These are phyloP conservation scores for Phragmatobia fuliginosa DNA, from an alignment of 2,888 invertebrate species.

Conservation along the genomic window DNA sequence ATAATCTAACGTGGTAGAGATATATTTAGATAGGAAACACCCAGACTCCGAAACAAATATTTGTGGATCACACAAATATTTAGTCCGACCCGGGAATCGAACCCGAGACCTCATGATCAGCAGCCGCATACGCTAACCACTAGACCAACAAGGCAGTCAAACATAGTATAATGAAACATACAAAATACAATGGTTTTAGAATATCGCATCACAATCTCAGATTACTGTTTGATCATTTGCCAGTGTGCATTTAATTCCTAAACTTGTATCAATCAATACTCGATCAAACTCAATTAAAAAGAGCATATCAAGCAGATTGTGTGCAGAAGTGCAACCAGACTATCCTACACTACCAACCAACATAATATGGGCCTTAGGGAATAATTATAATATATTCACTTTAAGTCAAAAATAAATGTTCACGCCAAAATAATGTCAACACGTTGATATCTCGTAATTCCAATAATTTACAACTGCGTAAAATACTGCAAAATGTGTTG, in stretches of 20 bases:
- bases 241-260: not conserved
- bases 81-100: too few species aligned
- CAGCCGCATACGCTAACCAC: too few species aligned
- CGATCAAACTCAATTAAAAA: not conserved
- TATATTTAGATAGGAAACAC: too few species aligned
- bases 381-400: not conserved
- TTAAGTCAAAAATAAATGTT: not conserved
- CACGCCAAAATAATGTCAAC: not conserved
- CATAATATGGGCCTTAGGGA: not conserved
- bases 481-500: not conserved
- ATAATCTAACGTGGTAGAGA: too few species aligned
- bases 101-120: too few species aligned
- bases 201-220: not conserved
- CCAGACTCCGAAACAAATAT: too few species aligned
- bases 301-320: conserved; percentile 1
- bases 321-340: not conserved
- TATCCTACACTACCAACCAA: not conserved
- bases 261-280: not conserved
- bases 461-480: not conserved
- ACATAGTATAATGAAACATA: too few species aligned
- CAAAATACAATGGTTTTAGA: too few species aligned
- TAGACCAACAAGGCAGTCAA: too few species aligned
- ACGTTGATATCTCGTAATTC: not conserved
- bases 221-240: not conserved
- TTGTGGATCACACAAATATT: too few species aligned